These are phyloP conservation scores for Tryphoninae sp. DNA, from an alignment of 2,888 invertebrate species.

Conservation along the genomic window DNA sequence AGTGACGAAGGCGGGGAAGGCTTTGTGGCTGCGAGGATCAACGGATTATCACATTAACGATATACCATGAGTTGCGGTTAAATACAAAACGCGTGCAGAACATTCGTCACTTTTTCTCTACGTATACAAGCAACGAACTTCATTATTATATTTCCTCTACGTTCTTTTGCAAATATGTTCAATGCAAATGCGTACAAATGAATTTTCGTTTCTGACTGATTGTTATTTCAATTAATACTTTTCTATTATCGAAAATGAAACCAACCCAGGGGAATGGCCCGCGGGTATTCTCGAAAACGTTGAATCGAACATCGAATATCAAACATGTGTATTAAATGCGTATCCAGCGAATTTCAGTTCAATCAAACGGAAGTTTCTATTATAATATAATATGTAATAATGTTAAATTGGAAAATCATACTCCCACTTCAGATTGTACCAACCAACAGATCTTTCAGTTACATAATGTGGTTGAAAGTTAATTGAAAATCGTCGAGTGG, in stretches of 20 bases:
- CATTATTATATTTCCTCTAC: constrained; percentile 21
- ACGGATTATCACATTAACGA: constrained; percentile 56
- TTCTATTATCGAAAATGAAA: too few relatives aligned
- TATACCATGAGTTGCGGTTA: constrained; percentile 6
- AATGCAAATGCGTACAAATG: too few relatives aligned
- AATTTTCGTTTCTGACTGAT: too few relatives aligned
- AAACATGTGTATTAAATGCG: too few relatives aligned
- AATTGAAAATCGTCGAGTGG: constrained; percentile 7
- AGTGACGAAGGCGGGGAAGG: constrained; percentile 61
- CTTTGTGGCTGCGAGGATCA: constrained; percentile 70
- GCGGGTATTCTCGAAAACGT: too few relatives aligned
- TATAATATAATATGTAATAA: not conserved
- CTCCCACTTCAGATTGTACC: not conserved
- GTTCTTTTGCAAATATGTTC: not conserved
- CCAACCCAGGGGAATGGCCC: too few relatives aligned
- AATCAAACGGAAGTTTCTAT: too few relatives aligned
- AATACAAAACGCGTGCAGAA: constrained; percentile 42
- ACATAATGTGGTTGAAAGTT: not conserved
- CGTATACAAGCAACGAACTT: not conserved
- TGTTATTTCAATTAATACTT: too few relatives aligned
- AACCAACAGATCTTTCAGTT: constrained; percentile 1
- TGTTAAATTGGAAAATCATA: not conserved
- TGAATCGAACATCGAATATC: too few relatives aligned
- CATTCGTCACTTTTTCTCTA: not conserved
- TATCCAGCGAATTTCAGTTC: too few relatives aligned